These are phyloP conservation scores for Oceanites oceanicus DNA, from an alignment of 2,113 vertebrate genomes.

Conservation along the genomic window DNA sequence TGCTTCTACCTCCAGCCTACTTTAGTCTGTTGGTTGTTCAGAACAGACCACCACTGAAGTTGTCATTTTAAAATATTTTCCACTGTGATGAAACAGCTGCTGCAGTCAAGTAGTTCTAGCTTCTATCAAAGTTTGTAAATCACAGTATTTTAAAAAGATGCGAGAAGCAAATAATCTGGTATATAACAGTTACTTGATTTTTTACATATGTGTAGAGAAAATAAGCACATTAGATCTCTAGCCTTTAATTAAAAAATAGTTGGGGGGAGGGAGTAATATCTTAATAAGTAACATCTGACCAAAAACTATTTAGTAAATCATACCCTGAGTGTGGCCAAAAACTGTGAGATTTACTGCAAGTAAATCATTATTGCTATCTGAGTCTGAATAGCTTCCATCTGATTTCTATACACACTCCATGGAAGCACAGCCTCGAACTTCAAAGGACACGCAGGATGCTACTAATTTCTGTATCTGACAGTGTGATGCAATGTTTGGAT, in stretches of 20 bases:
- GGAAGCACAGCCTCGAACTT: conserved; percentile 71
- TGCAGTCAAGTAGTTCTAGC: neutral
- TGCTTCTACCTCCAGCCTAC: neutral
- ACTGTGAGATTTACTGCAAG: conserved; percentile 62
- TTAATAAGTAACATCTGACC: conserved; percentile 75
- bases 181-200: conserved; percentile 63
- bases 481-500: conserved; percentile 80
- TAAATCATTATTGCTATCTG: conserved; percentile 78
- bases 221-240: conserved; percentile 61
- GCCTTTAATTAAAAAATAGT: conserved; percentile 74
- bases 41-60: conserved; percentile 37
- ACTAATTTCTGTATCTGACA: conserved; percentile 81
- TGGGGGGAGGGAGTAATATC: conserved; percentile 47
- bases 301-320: conserved; percentile 45
- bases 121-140: conserved; percentile 25
- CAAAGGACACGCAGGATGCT: conserved; percentile 80
- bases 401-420: conserved; percentile 69
- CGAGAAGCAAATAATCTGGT: neutral
- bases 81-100: conserved; percentile 37
- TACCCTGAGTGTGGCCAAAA: conserved; percentile 64
- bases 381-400: conserved; percentile 80
- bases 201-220: conserved; percentile 65
- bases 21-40: neutral
- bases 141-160: neutral
- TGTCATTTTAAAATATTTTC: conserved; percentile 16